phyloP scores from a whole-genome alignment of 1,140 invertebrate species.

The Aphelenchoides avenae region DNA sequence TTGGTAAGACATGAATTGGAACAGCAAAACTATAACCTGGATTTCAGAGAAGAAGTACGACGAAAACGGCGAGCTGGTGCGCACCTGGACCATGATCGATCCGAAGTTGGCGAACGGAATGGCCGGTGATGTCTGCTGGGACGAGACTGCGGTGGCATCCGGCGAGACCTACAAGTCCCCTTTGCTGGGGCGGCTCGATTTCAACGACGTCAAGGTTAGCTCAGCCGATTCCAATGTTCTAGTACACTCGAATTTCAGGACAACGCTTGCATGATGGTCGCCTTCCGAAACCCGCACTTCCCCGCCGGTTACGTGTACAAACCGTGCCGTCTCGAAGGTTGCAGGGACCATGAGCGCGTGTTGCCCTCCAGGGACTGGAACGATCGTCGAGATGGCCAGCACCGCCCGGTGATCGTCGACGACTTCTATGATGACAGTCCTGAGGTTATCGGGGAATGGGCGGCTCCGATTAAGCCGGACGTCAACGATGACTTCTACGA shows the following conservation, averaged over 20 bases:
- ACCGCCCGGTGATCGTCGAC: slow-evolving; percentile 34
- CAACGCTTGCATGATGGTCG: slow-evolving; percentile 41
- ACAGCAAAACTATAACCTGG: background rate
- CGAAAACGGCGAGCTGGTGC: too few relatives aligned
- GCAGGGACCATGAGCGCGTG: slow-evolving; percentile 31
- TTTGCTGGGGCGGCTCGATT: slow-evolving; percentile 34
- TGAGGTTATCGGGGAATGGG: too few relatives aligned
- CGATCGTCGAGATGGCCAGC: slow-evolving; percentile 31
- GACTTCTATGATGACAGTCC: too few relatives aligned
- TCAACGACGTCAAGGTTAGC: slow-evolving; percentile 38
- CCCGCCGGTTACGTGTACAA: slow-evolving; percentile 45
- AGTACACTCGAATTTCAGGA: slow-evolving; percentile 25
- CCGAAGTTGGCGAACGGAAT: slow-evolving; percentile 45
- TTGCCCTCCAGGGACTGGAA: slow-evolving; percentile 48
- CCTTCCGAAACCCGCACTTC: slow-evolving; percentile 50
- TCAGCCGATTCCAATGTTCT: background rate
- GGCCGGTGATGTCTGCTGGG: slow-evolving; percentile 39
- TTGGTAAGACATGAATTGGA: slow-evolving; percentile 1
- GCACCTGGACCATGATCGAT: slow-evolving; percentile 44
- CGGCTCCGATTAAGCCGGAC: too few relatives aligned
- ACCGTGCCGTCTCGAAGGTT: slow-evolving; percentile 38
- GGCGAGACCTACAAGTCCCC: slow-evolving; percentile 35
- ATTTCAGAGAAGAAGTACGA: slow-evolving; percentile 12
- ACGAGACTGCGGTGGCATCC: slow-evolving; percentile 33
- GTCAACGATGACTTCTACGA: too few relatives aligned